Percentiles rank a stretch among this genome's conserved stretches.
Evolutionary conservation across 2,113 vertebrate genomes (phyloP).

Genomic region (Bubo scandiacus): DNA sequence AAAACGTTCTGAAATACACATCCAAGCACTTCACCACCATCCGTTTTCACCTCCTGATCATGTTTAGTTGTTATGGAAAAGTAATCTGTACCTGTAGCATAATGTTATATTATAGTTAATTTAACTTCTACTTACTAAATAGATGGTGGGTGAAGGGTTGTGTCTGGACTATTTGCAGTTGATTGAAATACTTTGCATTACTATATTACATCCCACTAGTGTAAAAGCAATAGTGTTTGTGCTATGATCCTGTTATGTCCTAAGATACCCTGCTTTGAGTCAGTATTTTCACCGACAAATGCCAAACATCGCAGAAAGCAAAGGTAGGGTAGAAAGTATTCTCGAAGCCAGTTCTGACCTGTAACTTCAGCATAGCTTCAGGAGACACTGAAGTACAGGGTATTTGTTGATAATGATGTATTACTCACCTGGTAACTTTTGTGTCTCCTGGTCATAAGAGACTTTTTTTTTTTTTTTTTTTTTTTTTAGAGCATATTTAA

Average conservation of each 20-base stretch:
- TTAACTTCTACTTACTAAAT: neutral
- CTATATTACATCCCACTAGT: neutral
- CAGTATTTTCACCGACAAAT: neutral
- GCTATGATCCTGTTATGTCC: neutral
- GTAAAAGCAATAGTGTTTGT: neutral
- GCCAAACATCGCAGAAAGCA: neutral
- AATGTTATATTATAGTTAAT: neutral
- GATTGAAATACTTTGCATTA: neutral
- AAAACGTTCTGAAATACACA: neutral
- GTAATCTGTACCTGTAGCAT: neutral
- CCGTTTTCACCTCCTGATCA: neutral
- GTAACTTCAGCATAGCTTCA: neutral
- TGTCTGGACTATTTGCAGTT: neutral
- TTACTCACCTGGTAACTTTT: neutral
- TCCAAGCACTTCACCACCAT: neutral
- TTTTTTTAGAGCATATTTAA: neutral
- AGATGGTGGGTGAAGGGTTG: neutral
- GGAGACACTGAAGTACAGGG: neutral
- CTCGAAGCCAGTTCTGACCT: slow-evolving; percentile 2
- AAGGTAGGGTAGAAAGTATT: neutral
- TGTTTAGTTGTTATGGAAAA: neutral
- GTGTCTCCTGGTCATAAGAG: neutral
- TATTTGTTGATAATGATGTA: neutral
- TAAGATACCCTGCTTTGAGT: neutral
- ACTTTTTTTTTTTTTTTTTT: neutral